A percentile compares a stretch with the other conserved stretches of the same genome.
phyloP scores from a whole-genome alignment of 2,113 vertebrate genomes.

The Meleagris gallopavo region DNA sequence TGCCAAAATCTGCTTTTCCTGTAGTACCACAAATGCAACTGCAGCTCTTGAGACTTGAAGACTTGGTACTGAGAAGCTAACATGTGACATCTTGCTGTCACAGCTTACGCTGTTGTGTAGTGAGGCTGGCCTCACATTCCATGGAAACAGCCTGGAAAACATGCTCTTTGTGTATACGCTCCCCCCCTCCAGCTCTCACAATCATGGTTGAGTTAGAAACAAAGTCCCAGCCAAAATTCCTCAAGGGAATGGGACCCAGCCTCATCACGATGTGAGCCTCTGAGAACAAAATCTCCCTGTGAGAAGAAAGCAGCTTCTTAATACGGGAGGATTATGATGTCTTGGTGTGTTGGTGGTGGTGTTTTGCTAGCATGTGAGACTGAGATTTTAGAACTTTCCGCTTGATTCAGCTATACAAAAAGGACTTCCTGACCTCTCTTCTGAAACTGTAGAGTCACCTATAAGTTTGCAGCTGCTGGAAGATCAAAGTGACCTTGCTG shows the following conservation, averaged over 20 bases:
- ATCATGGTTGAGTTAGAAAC: constrained; percentile 34
- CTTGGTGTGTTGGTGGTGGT: background rate
- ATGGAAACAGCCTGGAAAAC: constrained; percentile 69
- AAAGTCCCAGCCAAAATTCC: constrained; percentile 60
- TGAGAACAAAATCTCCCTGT: constrained; percentile 62
- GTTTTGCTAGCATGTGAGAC: constrained; percentile 32
- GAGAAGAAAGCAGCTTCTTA: constrained; percentile 54
- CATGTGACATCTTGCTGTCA: constrained; percentile 52
- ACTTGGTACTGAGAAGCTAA: constrained; percentile 41
- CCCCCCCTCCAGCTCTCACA: constrained; percentile 3
- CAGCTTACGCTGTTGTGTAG: background rate
- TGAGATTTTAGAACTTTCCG: constrained; percentile 49
- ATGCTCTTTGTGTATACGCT: background rate
- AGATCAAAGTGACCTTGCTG: background rate
- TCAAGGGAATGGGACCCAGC: constrained; percentile 34
- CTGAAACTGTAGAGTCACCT: background rate
- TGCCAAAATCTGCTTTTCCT: constrained; percentile 40
- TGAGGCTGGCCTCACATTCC: constrained; percentile 51
- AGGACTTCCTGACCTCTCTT: background rate
- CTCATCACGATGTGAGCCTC: constrained; percentile 46
- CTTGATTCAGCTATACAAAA: constrained; percentile 17
- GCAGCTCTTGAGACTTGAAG: constrained; percentile 45
- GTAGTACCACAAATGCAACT: constrained; percentile 64
- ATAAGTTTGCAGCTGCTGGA: background rate
- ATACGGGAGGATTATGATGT: constrained; percentile 9